Conservation (phyloP, 30 jellyfish, hydroid and myxozoan genomes). For the Morbakka virulenta region DNA sequence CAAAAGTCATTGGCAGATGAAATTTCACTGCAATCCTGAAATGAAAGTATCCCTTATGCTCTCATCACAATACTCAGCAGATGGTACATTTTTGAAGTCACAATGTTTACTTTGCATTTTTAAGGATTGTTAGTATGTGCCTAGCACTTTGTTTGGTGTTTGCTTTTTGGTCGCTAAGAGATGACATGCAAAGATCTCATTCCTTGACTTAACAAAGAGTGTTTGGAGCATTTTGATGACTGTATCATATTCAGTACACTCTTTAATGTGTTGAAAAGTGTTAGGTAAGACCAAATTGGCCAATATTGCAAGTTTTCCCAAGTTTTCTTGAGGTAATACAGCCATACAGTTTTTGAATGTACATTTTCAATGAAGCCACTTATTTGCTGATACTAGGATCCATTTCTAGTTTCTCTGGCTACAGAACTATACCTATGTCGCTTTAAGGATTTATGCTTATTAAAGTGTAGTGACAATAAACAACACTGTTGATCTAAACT, state of each 20-base stretch:
- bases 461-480: no score
- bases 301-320: neutral
- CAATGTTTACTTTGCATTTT: neutral
- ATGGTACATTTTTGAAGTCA: no score
- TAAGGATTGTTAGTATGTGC: neutral
- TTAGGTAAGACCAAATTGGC: conserved; percentile 11
- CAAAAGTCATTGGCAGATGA: conserved; percentile 5
- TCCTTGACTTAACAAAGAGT: conserved; percentile 5
- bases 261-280: conserved; percentile 10
- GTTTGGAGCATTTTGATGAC: neutral
- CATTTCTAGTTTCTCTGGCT: conserved; percentile 39
- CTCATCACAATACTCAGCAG: conserved; percentile 16
- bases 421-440: conserved; percentile 19
- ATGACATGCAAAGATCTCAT: no score
- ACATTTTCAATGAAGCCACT: no score
- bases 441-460: no score
- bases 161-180: no score
- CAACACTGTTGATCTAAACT: no score
- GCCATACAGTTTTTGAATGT: conserved; percentile 14
- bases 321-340: conserved; percentile 9
- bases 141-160: neutral
- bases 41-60: conserved; percentile 7
- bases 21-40: conserved; percentile 5
- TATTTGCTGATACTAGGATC: conserved; percentile 12
- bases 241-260: conserved; percentile 3